These are phyloP conservation scores for Hirudo medicinalis DNA, from an alignment of 1,140 invertebrate species.

Conservation along the genomic window DNA sequence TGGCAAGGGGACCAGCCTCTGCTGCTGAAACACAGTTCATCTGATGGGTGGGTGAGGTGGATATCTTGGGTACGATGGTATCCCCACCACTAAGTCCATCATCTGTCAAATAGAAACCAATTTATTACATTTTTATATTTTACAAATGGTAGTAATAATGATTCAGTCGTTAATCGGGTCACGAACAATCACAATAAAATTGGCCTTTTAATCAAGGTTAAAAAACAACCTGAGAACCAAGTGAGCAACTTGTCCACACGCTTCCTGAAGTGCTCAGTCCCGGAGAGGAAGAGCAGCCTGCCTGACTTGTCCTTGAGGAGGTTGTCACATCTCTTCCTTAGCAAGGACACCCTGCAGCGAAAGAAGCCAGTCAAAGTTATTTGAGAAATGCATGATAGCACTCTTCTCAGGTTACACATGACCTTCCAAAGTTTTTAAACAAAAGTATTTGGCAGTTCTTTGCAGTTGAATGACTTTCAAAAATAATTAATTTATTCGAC, in stretches of 20 bases:
- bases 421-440: too few species aligned
- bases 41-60: too few species aligned
- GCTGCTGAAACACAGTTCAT: too few species aligned
- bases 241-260: constrained; percentile 12
- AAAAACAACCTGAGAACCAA: constrained; percentile 12
- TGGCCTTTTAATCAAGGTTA: neutral
- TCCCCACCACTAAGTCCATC: constrained; percentile 26
- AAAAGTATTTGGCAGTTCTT: too few species aligned
- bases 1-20: too few species aligned
- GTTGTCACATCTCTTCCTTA: constrained; percentile 6
- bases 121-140: neutral
- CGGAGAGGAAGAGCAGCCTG: constrained; percentile 7
- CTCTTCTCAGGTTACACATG: too few species aligned
- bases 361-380: neutral
- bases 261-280: constrained; percentile 12
- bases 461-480: too few species aligned
- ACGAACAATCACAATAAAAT: too few species aligned
- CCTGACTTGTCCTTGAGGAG: constrained; percentile 13
- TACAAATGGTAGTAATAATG: too few species aligned
- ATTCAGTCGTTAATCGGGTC: too few species aligned
- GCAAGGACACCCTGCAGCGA: neutral
- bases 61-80: constrained; percentile 30
- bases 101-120: constrained; percentile 23
- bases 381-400: too few species aligned
- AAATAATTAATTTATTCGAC: too few species aligned